phyloP scores from a whole-genome alignment of 2,888 invertebrate genomes.

The Acleris laterana region DNA sequence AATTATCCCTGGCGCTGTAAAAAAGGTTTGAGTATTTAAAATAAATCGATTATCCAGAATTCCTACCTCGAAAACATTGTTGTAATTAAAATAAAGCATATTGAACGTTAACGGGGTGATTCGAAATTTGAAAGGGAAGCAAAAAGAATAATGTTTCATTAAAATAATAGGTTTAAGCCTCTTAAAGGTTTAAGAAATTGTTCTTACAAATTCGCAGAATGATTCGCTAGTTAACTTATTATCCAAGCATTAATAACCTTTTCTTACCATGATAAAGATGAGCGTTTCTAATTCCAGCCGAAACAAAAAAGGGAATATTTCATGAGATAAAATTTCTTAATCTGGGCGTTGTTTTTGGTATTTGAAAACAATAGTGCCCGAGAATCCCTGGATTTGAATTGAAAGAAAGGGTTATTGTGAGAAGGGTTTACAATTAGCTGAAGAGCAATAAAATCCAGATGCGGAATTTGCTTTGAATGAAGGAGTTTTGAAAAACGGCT shows the following conservation, averaged over 20 bases:
- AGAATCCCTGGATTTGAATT: conserved; percentile 5
- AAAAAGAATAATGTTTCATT: conserved; percentile 33
- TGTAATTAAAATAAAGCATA: conserved; percentile 15
- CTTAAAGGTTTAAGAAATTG: conserved; percentile 47
- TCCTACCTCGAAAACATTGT: neutral
- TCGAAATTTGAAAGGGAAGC: conserved; percentile 17
- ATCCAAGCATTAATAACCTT: conserved; percentile 52
- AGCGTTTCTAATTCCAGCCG: conserved; percentile 32
- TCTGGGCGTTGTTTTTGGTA: conserved; percentile 13
- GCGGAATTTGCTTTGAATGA: conserved; percentile 2
- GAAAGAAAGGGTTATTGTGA: conserved; percentile 7
- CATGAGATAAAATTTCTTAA: conserved; percentile 16
- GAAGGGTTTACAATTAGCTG: conserved; percentile 16
- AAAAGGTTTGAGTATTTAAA: too few species aligned
- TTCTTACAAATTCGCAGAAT: conserved; percentile 52
- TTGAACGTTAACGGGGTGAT: conserved; percentile 14
- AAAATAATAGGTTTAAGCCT: conserved; percentile 49
- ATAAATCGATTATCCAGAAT: neutral
- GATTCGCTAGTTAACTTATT: conserved; percentile 56
- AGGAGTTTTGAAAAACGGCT: neutral
- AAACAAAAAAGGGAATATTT: conserved; percentile 33
- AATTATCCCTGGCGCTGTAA: too few species aligned
- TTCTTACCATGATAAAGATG: conserved; percentile 41
- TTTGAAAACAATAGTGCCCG: conserved; percentile 31
- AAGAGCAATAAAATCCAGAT: conserved; percentile 27